Percentiles rank a stretch among this genome's conserved stretches.
Evolutionary conservation across 2,797 vertebrate genomes (phyloP).

Genomic region (Sarcoramphus papa): DNA sequence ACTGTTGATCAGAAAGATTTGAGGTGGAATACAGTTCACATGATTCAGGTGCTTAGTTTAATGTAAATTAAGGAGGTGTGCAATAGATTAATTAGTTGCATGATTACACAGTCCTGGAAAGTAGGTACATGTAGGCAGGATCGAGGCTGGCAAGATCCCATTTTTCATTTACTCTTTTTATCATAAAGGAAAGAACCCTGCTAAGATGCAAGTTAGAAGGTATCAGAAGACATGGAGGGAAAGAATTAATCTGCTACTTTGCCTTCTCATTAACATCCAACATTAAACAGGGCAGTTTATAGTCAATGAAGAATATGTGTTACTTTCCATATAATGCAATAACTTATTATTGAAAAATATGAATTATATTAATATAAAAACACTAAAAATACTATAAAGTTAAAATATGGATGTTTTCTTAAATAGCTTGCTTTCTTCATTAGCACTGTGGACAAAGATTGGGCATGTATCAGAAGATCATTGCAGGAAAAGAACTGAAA

Average conservation of each 20-base stretch:
- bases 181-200: not conserved
- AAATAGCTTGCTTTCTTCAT: not conserved
- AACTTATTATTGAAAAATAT: not conserved
- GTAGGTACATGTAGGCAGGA: not conserved
- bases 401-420: not conserved
- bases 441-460: not conserved
- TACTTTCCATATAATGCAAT: not conserved
- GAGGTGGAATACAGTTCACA: not conserved
- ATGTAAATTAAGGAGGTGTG: not conserved
- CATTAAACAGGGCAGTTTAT: not conserved
- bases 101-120: not conserved
- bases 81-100: not conserved
- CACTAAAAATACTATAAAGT: not conserved
- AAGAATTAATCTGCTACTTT: not conserved
- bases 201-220: not conserved
- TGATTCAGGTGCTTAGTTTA: not conserved
- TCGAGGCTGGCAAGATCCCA: not conserved
- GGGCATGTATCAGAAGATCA: not conserved
- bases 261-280: not conserved
- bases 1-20: not conserved
- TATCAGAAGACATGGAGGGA: accelerated
- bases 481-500: not conserved
- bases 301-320: not conserved
- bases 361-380: not conserved
- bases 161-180: not conserved